Evolutionary conservation across 2,888 invertebrate species (phyloP), one percentile per base, ranked within the genome.

Genomic region (Papilio gigon): DNA sequence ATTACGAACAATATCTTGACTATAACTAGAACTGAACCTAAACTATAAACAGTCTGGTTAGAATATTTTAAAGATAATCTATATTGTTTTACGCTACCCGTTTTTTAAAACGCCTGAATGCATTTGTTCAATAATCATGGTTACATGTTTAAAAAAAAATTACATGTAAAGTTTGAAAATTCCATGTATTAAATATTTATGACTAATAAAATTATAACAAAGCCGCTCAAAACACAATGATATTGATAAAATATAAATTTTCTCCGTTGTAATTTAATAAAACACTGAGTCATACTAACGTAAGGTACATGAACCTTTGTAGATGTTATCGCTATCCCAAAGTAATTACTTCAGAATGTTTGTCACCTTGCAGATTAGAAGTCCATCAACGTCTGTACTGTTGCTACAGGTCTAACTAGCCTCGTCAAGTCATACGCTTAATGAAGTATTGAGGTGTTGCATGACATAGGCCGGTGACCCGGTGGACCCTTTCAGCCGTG

Each of bases 361-460:
- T 33, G 62, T 56, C 33, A 30, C 50, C 17, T 22, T n/a, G 20
- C 37, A 63, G 17, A 58, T 63, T 47, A 44, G 27, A 61, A 67
- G 35, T 60, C 47, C 37, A 50, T 61, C 27, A 50, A 60, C 50
- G n/a, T 30, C 8, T 20, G 56, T 37, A 33, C 22, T 14, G 30
- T 44, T 6, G 30, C 20, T 27, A 22, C 11, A 25, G 22, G 12
- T 35, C 30, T 53, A 30, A 42, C 42, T 44, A 17, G 30, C 40
- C 20, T 40, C 47, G 60, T 33, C 74, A 73, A 73, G 78, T 78
- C 78, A 77, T 63, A 70, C 65, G 74, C 71, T 75, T 77, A 80
- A 80, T 79, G 74, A 79, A 79, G 74, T 79, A 76, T 72, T 71
- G 65, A 62, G 70, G 69, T 70, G 72, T 78, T 71, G 70, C 71